Evolutionary conservation across 2,113 vertebrate species (phyloP), one percentile per base, ranked within the genome.

Genomic region (Colossoma macropomum): DNA sequence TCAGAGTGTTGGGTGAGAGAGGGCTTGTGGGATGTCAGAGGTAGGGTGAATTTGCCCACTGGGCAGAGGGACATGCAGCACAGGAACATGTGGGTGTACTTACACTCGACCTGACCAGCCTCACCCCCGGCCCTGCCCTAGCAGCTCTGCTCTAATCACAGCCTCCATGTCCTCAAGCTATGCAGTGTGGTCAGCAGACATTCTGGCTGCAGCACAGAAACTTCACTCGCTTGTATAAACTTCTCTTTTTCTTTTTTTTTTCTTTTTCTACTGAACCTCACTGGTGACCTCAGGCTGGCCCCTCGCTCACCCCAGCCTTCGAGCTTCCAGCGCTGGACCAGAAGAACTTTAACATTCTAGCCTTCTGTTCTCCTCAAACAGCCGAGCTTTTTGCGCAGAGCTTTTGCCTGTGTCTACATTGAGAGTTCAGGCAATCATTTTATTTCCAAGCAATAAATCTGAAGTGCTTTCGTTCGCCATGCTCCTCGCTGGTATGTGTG

Each of bases 391-490:
- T 73, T 75, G 23, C 82, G 11, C 25, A n/a, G 59, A 6, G 68
- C 34, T 70, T 72, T 80, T 77, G 34, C 83, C 77, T 68, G 34
- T 12, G 27, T 68, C 82, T 71, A 66, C 74, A 71, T 9, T 3
- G 11, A 75, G 69, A 84, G 77, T 79, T 84, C 70, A 84, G 79
- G 80, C 87, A 86, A 81, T 90, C 86, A 83, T 86, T 88, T 86
- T 41, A 65, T 88, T 86, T 89, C 76, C 73, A 86, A 80, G 75
- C 84, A 87, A 86, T 90, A 90, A 84, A 90, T 89, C 85, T 81
- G 81, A 86, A 89, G 79, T 82, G 75, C 32, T 85, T 78, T 86
- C 75, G 27, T 86, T 86, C 80, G 10, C 63, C 73, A 69, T 69
- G 34, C 54, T 75, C 30, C 74, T 79, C 30, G 48, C 80, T 54